Evolutionary conservation across 1,140 invertebrate genomes (phyloP), one percentile per base, ranked within the genome.

Genomic region (Drosophila pandora): DNA sequence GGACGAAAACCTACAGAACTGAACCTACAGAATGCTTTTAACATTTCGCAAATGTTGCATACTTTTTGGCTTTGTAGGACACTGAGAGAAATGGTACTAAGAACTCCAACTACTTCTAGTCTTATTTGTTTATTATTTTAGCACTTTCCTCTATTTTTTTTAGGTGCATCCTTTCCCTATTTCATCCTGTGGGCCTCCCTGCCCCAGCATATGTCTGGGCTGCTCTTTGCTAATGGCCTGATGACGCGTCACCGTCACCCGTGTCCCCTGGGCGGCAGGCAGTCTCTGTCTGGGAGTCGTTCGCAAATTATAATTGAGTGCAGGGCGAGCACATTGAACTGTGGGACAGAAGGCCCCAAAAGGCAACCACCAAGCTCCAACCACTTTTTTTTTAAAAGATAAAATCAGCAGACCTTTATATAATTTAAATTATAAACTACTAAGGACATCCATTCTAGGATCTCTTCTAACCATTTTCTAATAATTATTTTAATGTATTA

Each of bases 261-360:
- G 17, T 17, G 55, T 82, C 70, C 70, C 75, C 12, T 59, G 54
- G 43, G 54, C 62, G 70, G 23, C 47, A 47, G 43, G 54, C 62
- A 64, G 23, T 43, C 41, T 69, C 77, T 62, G 81, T 69, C 81
- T 84, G 76, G 25, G 81, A 48, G 50, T 32, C 49, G 54, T 41
- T 67, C 61, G 55, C 74, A 85, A 85, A 87, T 81, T 87, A 87
- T 87, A 85, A 85, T 85, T 85, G 82, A 85, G 81, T 87, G 81
- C 81, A 87, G 50, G 60, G 65, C 63, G 68, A 81, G 81, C 81
- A 58, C 81, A 87, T 85, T 85, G 81, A 85, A 85, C 81, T 85
- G 76, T 60, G 58, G 45, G 7, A 12, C 45, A 6, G 6, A 30
- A 21, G 13, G 13, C 41, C 41, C 41, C 41, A 10, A 21, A 17